Evolutionary conservation across 2,888 invertebrate genomes (phyloP).

Genomic region (Phymatocera aterrima): DNA sequence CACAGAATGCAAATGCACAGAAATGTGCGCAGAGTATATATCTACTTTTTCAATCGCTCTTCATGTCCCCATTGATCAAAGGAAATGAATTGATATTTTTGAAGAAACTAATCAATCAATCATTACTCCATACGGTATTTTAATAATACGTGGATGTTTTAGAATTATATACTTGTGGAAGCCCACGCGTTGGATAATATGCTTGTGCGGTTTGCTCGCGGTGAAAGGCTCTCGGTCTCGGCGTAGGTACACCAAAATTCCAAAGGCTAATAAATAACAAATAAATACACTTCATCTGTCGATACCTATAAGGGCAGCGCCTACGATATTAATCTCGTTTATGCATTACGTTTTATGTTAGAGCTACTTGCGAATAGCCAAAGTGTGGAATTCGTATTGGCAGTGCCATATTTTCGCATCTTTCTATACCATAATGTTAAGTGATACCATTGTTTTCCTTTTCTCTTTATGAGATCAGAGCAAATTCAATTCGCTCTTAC

Average conservation of each 20-base stretch:
- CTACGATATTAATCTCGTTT: slow-evolving; percentile 16
- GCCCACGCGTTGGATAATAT: neutral
- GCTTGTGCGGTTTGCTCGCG: neutral
- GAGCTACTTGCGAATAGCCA: neutral
- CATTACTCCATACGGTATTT: slow-evolving; percentile 1
- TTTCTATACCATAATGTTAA: too few species aligned
- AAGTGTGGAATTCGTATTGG: neutral
- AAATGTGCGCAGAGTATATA: too few species aligned
- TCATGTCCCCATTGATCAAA: too few species aligned
- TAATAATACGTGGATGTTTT: slow-evolving; percentile 3
- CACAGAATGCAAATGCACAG: too few species aligned
- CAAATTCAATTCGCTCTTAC: too few species aligned
- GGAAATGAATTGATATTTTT: neutral
- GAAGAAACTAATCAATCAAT: slow-evolving; percentile 1
- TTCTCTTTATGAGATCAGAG: too few species aligned
- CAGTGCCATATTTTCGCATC: neutral
- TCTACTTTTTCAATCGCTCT: neutral
- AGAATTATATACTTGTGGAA: neutral
- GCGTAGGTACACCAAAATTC: slow-evolving; percentile 25
- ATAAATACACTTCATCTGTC: neutral
- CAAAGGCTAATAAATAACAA: slow-evolving; percentile 11
- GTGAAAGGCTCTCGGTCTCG: too few species aligned
- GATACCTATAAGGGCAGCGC: slow-evolving; percentile 3
- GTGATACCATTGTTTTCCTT: too few species aligned
- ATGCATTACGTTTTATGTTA: neutral